These are phyloP conservation scores for Eulemur rufifrons DNA, from an alignment of 2,113 vertebrate genomes.

Conservation along the genomic window DNA sequence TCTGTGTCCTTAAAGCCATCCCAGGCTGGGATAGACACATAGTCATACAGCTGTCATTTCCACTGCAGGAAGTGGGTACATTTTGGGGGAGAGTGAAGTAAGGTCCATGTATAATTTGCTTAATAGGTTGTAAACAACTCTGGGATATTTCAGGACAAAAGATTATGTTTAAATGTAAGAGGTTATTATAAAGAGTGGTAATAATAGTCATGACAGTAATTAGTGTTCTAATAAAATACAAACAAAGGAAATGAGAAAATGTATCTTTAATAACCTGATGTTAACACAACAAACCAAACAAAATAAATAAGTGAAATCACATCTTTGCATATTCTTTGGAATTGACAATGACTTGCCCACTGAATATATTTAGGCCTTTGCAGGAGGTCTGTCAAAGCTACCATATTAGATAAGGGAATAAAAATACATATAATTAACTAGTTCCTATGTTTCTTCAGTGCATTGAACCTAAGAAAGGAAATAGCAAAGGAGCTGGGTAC, in stretches of 20 bases:
- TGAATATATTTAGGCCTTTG: not conserved
- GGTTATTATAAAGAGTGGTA: conserved; percentile 41
- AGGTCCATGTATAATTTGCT: not conserved
- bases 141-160: conserved; percentile 27
- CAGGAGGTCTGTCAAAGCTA: not conserved
- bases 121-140: conserved; percentile 49
- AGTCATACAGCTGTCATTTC: not conserved
- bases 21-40: not conserved
- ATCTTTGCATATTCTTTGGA: not conserved
- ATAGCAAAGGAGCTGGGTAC: not conserved
- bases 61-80: not conserved
- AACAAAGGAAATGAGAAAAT: conserved; percentile 63
- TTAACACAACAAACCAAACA: conserved; percentile 10
- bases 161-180: conserved; percentile 46
- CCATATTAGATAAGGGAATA: not conserved
- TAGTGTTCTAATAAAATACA: conserved; percentile 49
- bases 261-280: conserved; percentile 11
- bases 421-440: not conserved
- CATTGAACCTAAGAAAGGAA: not conserved
- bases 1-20: not conserved
- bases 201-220: conserved; percentile 51
- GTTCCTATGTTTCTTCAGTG: not conserved
- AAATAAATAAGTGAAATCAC: conserved; percentile 57
- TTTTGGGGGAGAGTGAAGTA: not conserved
- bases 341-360: not conserved